Evolutionary conservation across 2,888 invertebrate species (phyloP), one percentile per base, ranked within the genome.

Genomic region (Nemotelus pantherinus): DNA sequence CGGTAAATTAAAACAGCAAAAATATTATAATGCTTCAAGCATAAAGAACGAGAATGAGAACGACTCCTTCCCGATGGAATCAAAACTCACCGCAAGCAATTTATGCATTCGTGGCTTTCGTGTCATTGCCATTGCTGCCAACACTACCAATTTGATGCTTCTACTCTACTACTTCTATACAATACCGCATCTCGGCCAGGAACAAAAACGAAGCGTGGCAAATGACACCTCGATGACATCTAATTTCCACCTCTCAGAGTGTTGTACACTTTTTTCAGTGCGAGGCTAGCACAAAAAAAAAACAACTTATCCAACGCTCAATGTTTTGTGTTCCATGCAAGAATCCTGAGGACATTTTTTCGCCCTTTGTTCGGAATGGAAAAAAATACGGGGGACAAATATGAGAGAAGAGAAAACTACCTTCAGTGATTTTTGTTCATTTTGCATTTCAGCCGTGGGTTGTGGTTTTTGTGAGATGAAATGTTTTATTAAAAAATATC

Each of bases 151-250:
- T 57, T 25, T 25, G 70, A 65, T 9, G 25, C 10, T 68, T 53
- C 63, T 4, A 50, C 63, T 44, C 9, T 48, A 63, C 25, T 25
- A 72, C 50, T 74, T 68, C 77, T 63, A 60, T 39, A 74, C 60
- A 60, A 74, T 71, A 60, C 63, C 25, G 55, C 25, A 48, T n/a
- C 10, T 6, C 7, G 63, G 10, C 4, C 55, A 63, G 60, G 60
- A 60, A 63, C 39, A 60, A 60, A 78, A 74, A 74, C 63, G 63
- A 43, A 79, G 80, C 79, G 78, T 80, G 79, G 80, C 80, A 79
- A 80, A 77, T 80, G 80, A 80, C 80, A 80, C 80, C 80, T 80
- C 78, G 79, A 77, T 80, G 80, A 80, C 80, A 80, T 80, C 79
- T 80, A 80, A 80, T 80, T 80, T 80, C 80, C 80, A 80, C 80